Evolutionary conservation across 2,888 invertebrate species (phyloP).

Genomic region (Eupeodes latifasciatus): DNA sequence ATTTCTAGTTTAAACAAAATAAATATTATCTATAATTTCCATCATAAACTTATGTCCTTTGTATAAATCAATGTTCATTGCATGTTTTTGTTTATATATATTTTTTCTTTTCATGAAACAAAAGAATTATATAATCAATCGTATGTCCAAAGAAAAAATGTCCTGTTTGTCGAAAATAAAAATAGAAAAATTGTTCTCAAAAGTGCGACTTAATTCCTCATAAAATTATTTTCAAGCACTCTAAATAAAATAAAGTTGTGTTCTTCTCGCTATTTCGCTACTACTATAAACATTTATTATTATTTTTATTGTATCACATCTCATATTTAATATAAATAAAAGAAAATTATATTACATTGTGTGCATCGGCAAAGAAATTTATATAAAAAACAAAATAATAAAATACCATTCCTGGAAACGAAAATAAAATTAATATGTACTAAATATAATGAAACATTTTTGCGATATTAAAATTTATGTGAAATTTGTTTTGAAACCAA

Average conservation of each 20-base stretch:
- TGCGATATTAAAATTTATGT: constrained; percentile 33
- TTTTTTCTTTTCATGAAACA: constrained; percentile 3
- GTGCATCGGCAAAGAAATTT: constrained; percentile 45
- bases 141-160: constrained; percentile 28
- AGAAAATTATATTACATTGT: constrained; percentile 4
- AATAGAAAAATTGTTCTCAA: not conserved
- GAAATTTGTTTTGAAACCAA: constrained; percentile 18
- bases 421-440: constrained; percentile 7
- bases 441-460: constrained; percentile 4
- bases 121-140: constrained; percentile 7
- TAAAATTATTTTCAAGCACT: constrained; percentile 14
- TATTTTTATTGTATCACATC: constrained; percentile 30
- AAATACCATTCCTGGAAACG: constrained; percentile 67
- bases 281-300: constrained; percentile 21
- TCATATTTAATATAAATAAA: constrained; percentile 41
- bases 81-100: constrained; percentile 17
- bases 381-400: constrained; percentile 42
- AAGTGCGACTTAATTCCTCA: constrained; percentile 10
- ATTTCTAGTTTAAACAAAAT: constrained; percentile 59
- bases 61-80: constrained; percentile 34
- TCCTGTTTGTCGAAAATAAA: constrained; percentile 9
- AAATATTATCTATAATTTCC: constrained; percentile 16
- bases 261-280: not conserved
- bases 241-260: constrained; percentile 13
- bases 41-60: constrained; percentile 31